These are phyloP conservation scores for Cheilosia grossa DNA, from an alignment of 2,888 invertebrate genomes.

Conservation along the genomic window DNA sequence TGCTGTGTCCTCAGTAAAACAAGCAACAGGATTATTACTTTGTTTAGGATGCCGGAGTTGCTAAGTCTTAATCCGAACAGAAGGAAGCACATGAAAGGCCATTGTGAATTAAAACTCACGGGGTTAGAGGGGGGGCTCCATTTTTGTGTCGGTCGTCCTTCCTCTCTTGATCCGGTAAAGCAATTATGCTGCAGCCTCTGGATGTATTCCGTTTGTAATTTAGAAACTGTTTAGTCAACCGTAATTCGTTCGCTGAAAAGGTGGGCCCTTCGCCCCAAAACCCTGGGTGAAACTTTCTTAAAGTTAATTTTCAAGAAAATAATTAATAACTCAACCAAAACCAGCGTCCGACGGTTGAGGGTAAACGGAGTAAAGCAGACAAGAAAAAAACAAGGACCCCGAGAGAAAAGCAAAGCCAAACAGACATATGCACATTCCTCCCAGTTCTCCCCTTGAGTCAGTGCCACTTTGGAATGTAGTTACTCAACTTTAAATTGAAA, in stretches of 20 bases:
- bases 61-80: constrained; percentile 50
- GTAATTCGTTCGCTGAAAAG: constrained; percentile 36
- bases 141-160: not conserved
- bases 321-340: constrained; percentile 50
- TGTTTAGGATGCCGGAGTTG: constrained; percentile 37
- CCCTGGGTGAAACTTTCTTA: not conserved
- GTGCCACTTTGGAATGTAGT: constrained; percentile 64
- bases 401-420: not conserved
- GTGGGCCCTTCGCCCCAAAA: not conserved
- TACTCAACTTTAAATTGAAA: constrained; percentile 73
- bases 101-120: constrained; percentile 56
- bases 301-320: constrained; percentile 32
- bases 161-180: constrained; percentile 58
- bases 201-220: constrained; percentile 57
- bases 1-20: constrained; percentile 25
- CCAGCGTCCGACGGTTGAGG: constrained; percentile 7
- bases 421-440: constrained; percentile 40
- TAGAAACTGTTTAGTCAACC: constrained; percentile 71
- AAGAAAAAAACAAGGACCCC: constrained; percentile 15
- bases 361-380: not conserved
- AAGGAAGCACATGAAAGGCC: constrained; percentile 50
- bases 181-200: constrained; percentile 62
- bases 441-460: constrained; percentile 10
- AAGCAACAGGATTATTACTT: constrained; percentile 67
- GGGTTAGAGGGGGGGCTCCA: not conserved